Base-by-base conservation (phyloP, 2,113 vertebrate species). In the Tragulus kanchil region DNA sequence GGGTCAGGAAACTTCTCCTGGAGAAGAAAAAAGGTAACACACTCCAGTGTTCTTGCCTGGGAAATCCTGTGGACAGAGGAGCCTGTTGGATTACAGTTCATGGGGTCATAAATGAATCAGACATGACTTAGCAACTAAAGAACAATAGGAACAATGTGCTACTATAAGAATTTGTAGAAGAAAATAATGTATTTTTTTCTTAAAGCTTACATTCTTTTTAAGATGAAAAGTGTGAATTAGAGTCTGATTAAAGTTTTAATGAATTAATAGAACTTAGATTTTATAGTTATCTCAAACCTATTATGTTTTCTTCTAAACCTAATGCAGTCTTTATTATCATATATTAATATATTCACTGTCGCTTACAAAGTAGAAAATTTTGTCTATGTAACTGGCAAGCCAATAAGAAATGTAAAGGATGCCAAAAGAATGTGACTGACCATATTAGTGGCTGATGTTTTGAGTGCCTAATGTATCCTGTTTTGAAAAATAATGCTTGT, bases 201-300 rank as follows among this genome's bases (percentile, higher is more conserved):
- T 85, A 73, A 82, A 82, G 10, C 48, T 91, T 88, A 31, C 69
- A 50, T 85, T 61, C 10, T 73, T 93, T 85, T 94, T 89, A 89
- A 90, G 48, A 54, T 54, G n/a, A 94, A 10, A 19, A 42, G 42
- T 59, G 17, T 65, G 5, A 94, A 85, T 64, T 69, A 85, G 54
- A 85, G 36, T 36, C 8, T 42, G 10, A 89, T 82, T 67, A 42
- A 75, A 85, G 58, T 10, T 36, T 59, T 69, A 88, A 48, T 26
- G 8, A 64, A 82, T 77, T 16, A 45, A 92, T 19, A 61, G 10
- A 62, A 89, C 58, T 78, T 90, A 75, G 45, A 89, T 88, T 78
- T 65, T 93, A 26, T 82, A 65, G 84, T 52, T 1, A 90, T 71
- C 42, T 96, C 6, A 69, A n/a, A 26, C 1, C 61, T 50, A 36